These are phyloP conservation scores for Falco naumanni DNA, from an alignment of 2,797 vertebrate genomes.

Conservation along the genomic window DNA sequence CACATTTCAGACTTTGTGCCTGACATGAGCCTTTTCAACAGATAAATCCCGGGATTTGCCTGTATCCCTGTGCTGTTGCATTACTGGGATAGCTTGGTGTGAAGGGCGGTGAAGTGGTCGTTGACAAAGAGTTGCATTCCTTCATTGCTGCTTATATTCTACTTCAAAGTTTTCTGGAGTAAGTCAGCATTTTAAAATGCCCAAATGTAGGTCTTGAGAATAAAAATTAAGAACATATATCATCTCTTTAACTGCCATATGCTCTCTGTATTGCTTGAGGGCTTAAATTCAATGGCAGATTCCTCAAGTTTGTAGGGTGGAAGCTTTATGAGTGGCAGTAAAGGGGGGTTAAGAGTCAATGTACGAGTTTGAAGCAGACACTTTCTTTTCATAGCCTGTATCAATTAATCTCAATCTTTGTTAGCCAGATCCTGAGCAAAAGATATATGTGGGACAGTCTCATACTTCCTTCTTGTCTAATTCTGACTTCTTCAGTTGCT, in stretches of 20 bases:
- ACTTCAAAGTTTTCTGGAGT: background rate
- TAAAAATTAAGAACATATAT: background rate
- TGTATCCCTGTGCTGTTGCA: background rate
- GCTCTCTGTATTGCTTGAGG: background rate
- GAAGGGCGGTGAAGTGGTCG: background rate
- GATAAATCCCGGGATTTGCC: background rate
- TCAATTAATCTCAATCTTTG: background rate
- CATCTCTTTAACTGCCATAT: background rate
- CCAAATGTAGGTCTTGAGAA: background rate
- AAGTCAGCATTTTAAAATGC: background rate
- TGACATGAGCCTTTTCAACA: background rate
- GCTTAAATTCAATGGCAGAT: background rate
- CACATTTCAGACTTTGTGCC: background rate
- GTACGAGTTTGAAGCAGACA: background rate
- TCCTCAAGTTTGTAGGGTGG: background rate
- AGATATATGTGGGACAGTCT: background rate
- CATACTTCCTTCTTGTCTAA: background rate
- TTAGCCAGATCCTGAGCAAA: background rate
- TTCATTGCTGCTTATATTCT: background rate
- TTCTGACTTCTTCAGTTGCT: background rate
- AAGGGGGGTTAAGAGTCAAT: background rate
- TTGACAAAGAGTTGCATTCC: background rate
- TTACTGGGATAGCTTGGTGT: background rate
- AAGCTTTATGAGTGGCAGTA: background rate
- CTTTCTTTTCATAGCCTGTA: background rate